Evolutionary conservation across 1,140 invertebrate species (phyloP).

Genomic region (Magallana gigas): DNA sequence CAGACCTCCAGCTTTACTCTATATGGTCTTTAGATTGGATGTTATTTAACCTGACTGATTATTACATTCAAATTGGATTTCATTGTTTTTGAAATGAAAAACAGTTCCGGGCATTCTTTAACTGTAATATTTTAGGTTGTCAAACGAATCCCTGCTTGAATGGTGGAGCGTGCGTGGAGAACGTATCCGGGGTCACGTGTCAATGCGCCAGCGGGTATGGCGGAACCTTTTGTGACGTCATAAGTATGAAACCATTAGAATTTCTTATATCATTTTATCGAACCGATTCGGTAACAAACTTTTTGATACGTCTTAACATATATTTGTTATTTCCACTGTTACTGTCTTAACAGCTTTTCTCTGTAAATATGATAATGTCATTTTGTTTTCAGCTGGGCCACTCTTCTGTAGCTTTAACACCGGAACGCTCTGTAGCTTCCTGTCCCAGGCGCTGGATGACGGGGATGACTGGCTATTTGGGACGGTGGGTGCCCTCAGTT

Average conservation of each 20-base stretch:
- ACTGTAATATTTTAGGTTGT: neutral
- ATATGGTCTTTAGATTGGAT: no score
- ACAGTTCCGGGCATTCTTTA: neutral
- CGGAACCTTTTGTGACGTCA: conserved; percentile 14
- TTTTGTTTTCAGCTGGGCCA: neutral
- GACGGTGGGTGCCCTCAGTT: neutral
- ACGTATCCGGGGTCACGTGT: neutral
- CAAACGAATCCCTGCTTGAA: conserved; percentile 12
- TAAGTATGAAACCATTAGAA: neutral
- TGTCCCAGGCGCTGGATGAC: neutral
- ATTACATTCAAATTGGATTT: no score
- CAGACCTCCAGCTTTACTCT: no score
- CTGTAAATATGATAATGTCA: neutral
- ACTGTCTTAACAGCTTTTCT: neutral
- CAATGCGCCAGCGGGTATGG: conserved; percentile 1
- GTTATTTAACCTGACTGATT: no score
- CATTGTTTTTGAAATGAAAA: neutral
- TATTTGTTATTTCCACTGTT: neutral
- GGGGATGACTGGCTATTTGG: conserved; percentile 11
- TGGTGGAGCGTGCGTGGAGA: conserved; percentile 3
- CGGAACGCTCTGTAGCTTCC: neutral
- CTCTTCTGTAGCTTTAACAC: conserved; percentile 1
- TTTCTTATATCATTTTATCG: no score
- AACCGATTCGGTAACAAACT: neutral
- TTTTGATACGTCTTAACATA: neutral